These are phyloP conservation scores for Cydia splendana DNA, from an alignment of 1,140 invertebrate species.

Conservation along the genomic window DNA sequence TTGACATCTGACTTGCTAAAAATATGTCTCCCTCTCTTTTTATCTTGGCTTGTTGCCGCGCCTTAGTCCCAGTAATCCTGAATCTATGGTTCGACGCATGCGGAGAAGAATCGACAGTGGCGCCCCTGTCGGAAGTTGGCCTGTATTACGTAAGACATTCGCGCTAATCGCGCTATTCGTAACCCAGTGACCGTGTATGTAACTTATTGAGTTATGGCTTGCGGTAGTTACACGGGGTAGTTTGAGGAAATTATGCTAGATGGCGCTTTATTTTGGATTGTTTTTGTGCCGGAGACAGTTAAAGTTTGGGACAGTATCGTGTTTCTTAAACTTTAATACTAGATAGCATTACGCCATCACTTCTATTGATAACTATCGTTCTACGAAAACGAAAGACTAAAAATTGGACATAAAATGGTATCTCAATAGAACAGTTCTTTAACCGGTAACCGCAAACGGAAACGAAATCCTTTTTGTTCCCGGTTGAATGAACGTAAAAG, in stretches of 20 bases:
- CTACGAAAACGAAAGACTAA: too few relatives aligned
- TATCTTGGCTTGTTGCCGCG: background rate
- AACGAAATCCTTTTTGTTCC: too few relatives aligned
- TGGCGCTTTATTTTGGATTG: background rate
- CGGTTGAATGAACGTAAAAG: too few relatives aligned
- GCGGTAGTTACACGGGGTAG: background rate
- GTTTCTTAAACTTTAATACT: background rate
- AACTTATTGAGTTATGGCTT: background rate
- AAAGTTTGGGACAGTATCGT: background rate
- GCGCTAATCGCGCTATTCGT: too few relatives aligned
- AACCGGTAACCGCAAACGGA: too few relatives aligned
- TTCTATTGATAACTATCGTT: too few relatives aligned
- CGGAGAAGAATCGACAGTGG: conserved; percentile 44
- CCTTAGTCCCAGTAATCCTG: conserved; percentile 1
- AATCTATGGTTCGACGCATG: conserved; percentile 62
- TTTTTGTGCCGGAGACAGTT: background rate
- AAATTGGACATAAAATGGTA: too few relatives aligned
- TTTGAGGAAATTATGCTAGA: conserved; percentile 5
- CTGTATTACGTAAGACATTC: conserved; percentile 19
- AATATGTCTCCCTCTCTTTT: conserved; percentile 5
- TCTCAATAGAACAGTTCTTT: too few relatives aligned
- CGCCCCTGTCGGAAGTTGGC: conserved; percentile 46
- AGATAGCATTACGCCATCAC: too few relatives aligned
- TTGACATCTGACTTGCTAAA: background rate
- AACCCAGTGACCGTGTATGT: conserved; percentile 16